Conservation (phyloP, 2,113 vertebrate genomes). For the Desmodus rotundus region DNA sequence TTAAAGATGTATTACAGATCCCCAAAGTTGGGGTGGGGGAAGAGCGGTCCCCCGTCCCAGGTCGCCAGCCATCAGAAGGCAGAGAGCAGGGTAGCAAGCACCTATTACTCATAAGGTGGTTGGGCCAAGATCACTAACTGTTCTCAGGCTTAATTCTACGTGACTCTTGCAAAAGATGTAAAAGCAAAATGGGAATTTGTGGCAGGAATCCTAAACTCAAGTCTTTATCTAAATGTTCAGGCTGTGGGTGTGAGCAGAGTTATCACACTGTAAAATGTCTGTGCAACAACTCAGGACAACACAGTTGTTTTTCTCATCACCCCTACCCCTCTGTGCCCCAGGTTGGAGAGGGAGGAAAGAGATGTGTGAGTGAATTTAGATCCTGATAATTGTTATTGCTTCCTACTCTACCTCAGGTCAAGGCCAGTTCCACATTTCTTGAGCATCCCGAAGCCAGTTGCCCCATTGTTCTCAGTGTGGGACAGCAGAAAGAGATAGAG, state of each 20-base stretch:
- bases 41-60: not conserved
- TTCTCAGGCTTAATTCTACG: not conserved
- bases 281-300: not conserved
- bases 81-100: not conserved
- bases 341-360: not conserved
- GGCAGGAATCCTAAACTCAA: not conserved
- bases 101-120: not conserved
- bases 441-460: not conserved
- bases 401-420: not conserved
- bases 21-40: not conserved
- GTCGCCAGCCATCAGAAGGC: not conserved
- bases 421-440: not conserved
- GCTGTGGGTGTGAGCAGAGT: not conserved
- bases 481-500: not conserved
- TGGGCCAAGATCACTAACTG: not conserved
- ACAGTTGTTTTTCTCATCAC: not conserved
- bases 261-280: not conserved
- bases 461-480: not conserved
- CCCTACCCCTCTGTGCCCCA: not conserved
- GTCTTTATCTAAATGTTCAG: not conserved
- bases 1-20: not conserved
- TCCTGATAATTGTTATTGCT: not conserved
- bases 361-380: not conserved
- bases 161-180: not conserved
- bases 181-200: not conserved